Evolutionary conservation across 2,113 vertebrate genomes (phyloP).

Genomic region (Cinclus cinclus): DNA sequence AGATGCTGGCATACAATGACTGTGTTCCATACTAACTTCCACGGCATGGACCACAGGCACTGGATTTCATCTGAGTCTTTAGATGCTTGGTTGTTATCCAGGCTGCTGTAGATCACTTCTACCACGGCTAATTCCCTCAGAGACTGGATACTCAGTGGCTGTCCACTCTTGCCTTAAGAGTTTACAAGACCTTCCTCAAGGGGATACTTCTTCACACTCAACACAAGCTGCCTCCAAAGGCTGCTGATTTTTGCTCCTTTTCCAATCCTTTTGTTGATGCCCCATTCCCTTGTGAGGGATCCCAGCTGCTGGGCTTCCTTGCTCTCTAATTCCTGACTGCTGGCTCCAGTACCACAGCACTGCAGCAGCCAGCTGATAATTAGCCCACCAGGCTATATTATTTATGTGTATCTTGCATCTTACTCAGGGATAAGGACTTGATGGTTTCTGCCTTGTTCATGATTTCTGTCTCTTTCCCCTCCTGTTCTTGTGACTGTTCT

Average conservation of each 20-base stretch:
- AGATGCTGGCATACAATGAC: fast-evolving
- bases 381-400: not conserved
- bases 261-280: not conserved
- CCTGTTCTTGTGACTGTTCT: not conserved
- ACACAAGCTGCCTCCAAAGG: not conserved
- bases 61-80: not conserved
- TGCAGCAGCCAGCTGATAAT: not conserved
- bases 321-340: not conserved
- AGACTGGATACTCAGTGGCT: not conserved
- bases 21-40: not conserved
- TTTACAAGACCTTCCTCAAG: not conserved
- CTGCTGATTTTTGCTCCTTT: not conserved
- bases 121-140: not conserved
- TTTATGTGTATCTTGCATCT: not conserved
- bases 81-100: not conserved
- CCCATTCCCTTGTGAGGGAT: not conserved
- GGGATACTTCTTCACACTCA: not conserved
- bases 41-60: fast-evolving
- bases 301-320: not conserved
- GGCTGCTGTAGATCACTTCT: not conserved
- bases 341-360: not conserved
- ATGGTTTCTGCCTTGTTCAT: not conserved
- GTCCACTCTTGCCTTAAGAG: not conserved
- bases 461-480: not conserved
- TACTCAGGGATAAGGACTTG: not conserved